Evolutionary conservation across 2,888 invertebrate species (phyloP).

Genomic region (Bombylius discolor): DNA sequence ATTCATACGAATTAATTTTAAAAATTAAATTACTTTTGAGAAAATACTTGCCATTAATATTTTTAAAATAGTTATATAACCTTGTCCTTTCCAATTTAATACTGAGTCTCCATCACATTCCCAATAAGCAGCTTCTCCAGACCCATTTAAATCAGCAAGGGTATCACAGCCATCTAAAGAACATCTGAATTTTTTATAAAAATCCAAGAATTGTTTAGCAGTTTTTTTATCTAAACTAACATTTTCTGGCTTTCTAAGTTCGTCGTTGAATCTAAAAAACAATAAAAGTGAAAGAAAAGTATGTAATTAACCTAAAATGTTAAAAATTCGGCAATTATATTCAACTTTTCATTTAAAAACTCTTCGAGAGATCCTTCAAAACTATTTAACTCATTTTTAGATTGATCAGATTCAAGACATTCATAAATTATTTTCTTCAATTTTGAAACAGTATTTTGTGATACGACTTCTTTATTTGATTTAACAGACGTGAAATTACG

Average conservation of each 20-base stretch:
- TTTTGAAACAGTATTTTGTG: conserved; percentile 24
- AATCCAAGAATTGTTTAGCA: conserved; percentile 43
- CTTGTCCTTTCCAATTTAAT: conserved; percentile 61
- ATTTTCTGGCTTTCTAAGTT: conserved; percentile 22
- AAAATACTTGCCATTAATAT: conserved; percentile 47
- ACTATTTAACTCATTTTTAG: conserved; percentile 15
- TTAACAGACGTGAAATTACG: conserved; percentile 26
- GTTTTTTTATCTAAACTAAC: conserved; percentile 31
- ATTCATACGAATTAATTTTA: background rate
- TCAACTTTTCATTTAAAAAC: conserved; percentile 17
- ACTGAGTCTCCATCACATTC: conserved; percentile 55
- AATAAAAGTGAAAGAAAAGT: background rate
- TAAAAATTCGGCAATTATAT: background rate
- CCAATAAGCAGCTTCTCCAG: conserved; percentile 48
- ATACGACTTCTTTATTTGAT: conserved; percentile 32
- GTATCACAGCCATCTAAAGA: conserved; percentile 46
- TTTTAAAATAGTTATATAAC: conserved; percentile 53
- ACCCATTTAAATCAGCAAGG: conserved; percentile 54
- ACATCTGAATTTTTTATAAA: conserved; percentile 41
- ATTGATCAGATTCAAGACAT: conserved; percentile 22
- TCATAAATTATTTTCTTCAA: conserved; percentile 31
- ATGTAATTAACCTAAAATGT: background rate
- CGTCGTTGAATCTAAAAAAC: conserved; percentile 16
- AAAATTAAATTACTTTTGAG: background rate
- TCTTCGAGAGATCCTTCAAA: conserved; percentile 30